Base-by-base conservation (phyloP, 2,888 invertebrate species). In the Platycheirus rosarum region DNA sequence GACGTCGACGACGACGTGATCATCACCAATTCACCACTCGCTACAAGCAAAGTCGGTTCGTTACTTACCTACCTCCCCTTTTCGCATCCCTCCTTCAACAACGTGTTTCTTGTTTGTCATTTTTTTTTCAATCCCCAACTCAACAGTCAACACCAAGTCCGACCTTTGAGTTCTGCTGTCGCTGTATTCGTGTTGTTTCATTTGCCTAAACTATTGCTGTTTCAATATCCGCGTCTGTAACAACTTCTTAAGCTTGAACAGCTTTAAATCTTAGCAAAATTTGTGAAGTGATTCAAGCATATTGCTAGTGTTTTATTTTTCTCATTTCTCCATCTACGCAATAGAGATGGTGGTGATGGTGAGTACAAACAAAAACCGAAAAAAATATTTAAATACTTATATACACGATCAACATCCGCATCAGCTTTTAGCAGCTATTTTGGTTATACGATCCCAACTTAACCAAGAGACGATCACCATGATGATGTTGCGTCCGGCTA, bases 351-450 rank as follows among this genome's bases (percentile, higher is more conserved):
- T 23, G 32, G 20, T 40, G n/a, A 23, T 23, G 23, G 23, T 6
- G 6, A 2, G 6, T 23, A 23, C 42, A 42, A 46, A 57, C 13
- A 48, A 8, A 23, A 35, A 60, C 8, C n/a, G 9, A 55, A 20
- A 55, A 26, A 26, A 35, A 53, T 29, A n/a, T n/a, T n/a, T n/a
- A n/a, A n/a, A n/a, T n/a, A n/a, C n/a, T n/a, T n/a, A n/a, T 1
- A 51, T 18, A 66, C 48, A 40, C 69, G 60, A 75, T 70, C 70
- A 66, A 75, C 76, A 80, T 80, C 80, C 80, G 80, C 80, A 70
- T 80, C 49, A 53, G 40, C 9, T 51, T 53, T 69, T 40, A 46
- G 46, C 66, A 65, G 44, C 18, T 51, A 37, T 35, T 76, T 63
- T 69, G 78, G 62, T 53, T 74, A 71, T 53, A 68, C 62, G 73